Conservation (phyloP, 2,888 invertebrate genomes). For the Timandra comae region DNA sequence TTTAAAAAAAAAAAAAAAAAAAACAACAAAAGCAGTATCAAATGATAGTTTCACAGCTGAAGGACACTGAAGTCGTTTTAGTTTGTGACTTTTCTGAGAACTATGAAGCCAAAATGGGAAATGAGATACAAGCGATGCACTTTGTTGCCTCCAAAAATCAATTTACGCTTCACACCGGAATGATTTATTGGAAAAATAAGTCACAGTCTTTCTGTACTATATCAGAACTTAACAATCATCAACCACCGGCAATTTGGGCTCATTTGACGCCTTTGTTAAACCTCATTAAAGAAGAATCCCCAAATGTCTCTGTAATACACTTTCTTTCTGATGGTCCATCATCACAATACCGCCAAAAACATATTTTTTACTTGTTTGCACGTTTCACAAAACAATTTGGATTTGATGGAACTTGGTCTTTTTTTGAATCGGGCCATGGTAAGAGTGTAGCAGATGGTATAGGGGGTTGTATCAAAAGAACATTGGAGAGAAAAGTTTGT, state of each 20-base stretch:
- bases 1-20: conserved; percentile 5
- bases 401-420: conserved; percentile 14
- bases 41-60: conserved; percentile 2
- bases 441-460: conserved; percentile 17
- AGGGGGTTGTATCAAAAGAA: too few species aligned
- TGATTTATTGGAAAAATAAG: conserved; percentile 4
- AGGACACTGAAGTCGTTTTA: conserved; percentile 3
- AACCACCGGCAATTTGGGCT: conserved; percentile 9
- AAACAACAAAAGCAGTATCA: conserved; percentile 8
- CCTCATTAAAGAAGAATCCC: conserved; percentile 5
- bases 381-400: conserved; percentile 5
- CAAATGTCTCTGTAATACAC: conserved; percentile 11
- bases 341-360: conserved; percentile 17
- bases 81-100: conserved; percentile 10
- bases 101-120: conserved; percentile 4
- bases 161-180: conserved; percentile 8
- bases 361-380: conserved; percentile 14
- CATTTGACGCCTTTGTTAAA: conserved; percentile 6
- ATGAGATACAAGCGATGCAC: conserved; percentile 10
- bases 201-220: conserved; percentile 7
- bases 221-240: conserved; percentile 7
- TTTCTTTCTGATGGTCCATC: conserved; percentile 14
- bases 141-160: conserved; percentile 10
- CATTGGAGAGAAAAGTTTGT: too few species aligned
- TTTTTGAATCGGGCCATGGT: conserved; percentile 14